Evolutionary conservation across 2,113 vertebrate genomes (phyloP), one percentile per base, ranked within the genome.

Genomic region (Mystacornis crossleyi): DNA sequence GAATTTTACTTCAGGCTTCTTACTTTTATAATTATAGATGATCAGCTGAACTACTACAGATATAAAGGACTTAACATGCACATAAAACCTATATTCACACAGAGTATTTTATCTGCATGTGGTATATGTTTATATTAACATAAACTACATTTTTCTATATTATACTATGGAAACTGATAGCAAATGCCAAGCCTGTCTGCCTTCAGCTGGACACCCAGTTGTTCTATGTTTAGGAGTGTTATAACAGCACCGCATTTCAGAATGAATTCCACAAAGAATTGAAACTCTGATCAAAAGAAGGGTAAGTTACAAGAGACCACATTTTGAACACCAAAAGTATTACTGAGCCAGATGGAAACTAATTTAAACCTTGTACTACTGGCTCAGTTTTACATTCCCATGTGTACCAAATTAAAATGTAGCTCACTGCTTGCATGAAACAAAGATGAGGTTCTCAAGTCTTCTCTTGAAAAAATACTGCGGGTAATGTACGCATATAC

Each of bases 311-410:
- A 75, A 60, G 50, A 77, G 36, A 40, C 10, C 25, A 64, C n/a
- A 89, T 86, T 92, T 62, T 64, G 55, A 92, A 73, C 60, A 47
- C 75, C 64, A 67, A 45, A 96, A 96, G 67, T 62, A 93, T 62
- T 92, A 54, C 82, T 33, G 47, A 92, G 72, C 60, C 93, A 95
- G 93, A 94, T 92, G 90, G 95, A 93, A 96, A 93, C 85, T 80
- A 92, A 93, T 96, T 95, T 96, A 93, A 92, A 95, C 87, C 88
- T 86, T 42, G 75, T 93, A 81, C 58, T 94, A 91, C 72, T 78
- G 90, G 79, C 79, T 96, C 79, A 73, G 66, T 77, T 94, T 79
- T 80, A n/a, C 62, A 83, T 83, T 93, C 71, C 53, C 78, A 70
- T 88, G 66, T n/a, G 74, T n/a, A 92, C 34, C 43, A 83, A 90